Conservation (phyloP, 2,113 vertebrate species). For the Tachuris rubrigastra region DNA sequence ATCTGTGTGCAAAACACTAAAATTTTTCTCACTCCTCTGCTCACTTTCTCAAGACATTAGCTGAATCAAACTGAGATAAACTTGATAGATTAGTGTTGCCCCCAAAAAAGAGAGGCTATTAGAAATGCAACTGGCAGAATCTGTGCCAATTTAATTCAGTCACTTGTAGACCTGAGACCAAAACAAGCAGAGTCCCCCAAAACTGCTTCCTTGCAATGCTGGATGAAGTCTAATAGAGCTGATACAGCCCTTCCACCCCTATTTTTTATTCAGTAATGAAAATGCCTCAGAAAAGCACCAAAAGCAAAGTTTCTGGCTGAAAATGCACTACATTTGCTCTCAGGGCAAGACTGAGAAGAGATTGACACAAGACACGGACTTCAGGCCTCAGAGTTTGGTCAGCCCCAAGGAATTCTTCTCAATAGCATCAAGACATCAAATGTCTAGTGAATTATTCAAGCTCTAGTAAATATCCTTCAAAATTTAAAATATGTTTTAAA, state of each 20-base stretch:
- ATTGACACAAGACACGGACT: not conserved
- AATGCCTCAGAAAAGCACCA: not conserved
- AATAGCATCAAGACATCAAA: not conserved
- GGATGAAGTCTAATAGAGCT: not conserved
- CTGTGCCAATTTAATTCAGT: not conserved
- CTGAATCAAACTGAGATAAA: not conserved
- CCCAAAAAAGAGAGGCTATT: not conserved
- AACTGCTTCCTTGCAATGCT: not conserved
- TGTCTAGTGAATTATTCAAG: not conserved
- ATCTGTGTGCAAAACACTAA: not conserved
- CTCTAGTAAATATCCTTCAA: not conserved
- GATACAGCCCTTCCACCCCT: not conserved
- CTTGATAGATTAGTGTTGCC: not conserved
- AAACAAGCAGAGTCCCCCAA: not conserved
- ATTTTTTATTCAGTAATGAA: not conserved
- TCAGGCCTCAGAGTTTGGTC: not conserved
- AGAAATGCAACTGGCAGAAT: not conserved
- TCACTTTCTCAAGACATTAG: not conserved
- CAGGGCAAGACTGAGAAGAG: not conserved
- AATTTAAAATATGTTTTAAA: conserved; percentile 42
- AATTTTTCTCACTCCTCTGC: not conserved
- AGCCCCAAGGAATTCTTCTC: not conserved
- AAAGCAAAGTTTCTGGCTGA: not conserved
- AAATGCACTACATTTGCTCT: not conserved
- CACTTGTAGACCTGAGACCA: not conserved